A percentile compares a stretch with the other conserved stretches of the same genome.
Conservation (phyloP, 2,797 vertebrate species). For the Geotrypetes seraphini region DNA sequence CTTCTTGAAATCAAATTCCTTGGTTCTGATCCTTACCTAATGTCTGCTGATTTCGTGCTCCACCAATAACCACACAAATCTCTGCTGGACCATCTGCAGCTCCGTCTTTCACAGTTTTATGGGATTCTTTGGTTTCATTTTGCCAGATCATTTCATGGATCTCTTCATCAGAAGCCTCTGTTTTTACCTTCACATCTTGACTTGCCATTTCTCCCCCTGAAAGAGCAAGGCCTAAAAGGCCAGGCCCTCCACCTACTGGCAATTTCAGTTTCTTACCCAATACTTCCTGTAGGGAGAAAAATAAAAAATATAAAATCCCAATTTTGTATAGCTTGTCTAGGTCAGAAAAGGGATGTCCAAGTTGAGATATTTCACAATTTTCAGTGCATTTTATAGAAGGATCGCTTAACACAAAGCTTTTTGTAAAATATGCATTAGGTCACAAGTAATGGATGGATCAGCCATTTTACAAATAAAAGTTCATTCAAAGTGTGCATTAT, state of each 20-base stretch:
- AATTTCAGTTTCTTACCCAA: neutral
- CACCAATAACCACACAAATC: conserved; percentile 94
- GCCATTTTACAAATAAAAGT: too few species aligned
- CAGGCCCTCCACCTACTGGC: conserved; percentile 37
- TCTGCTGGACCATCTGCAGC: conserved; percentile 75
- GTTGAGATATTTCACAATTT: too few species aligned
- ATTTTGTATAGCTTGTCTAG: too few species aligned
- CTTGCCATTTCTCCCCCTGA: conserved; percentile 51
- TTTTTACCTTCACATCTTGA: conserved; percentile 73
- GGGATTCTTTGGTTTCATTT: conserved; percentile 60
- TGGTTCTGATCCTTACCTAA: conserved; percentile 69
- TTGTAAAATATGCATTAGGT: too few species aligned
- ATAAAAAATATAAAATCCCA: too few species aligned
- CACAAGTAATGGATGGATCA: too few species aligned
- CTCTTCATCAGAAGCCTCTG: conserved; percentile 68
- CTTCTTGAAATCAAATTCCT: too few species aligned
- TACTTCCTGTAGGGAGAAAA: conserved; percentile 25
- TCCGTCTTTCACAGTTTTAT: conserved; percentile 68
- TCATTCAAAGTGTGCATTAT: too few species aligned
- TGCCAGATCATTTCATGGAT: conserved; percentile 60
- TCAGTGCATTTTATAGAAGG: too few species aligned
- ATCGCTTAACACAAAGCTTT: too few species aligned
- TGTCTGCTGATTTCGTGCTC: conserved; percentile 80
- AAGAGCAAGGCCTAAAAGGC: conserved; percentile 44
- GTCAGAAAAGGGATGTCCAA: too few species aligned